A percentile compares a stretch with the other conserved stretches of the same genome.
phyloP scores from a whole-genome alignment of 2,888 invertebrate species.

The Caenorhabditis drosophilae region DNA sequence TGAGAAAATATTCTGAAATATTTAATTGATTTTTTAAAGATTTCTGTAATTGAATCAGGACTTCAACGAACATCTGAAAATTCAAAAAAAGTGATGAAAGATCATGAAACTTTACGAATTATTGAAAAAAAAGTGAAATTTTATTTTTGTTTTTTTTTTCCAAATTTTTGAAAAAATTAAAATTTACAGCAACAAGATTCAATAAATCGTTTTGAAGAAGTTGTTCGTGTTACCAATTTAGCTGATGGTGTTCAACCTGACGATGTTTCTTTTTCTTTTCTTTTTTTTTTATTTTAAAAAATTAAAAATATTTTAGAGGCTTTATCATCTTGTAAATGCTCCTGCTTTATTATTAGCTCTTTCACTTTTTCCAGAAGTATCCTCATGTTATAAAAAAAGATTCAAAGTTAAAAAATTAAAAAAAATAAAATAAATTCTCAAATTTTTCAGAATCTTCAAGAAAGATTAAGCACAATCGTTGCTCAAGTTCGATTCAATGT shows the following conservation, averaged over 20 bases:
- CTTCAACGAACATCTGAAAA: not conserved
- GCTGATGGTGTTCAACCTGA: not conserved
- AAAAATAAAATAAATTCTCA: not conserved
- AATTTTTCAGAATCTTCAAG: not conserved
- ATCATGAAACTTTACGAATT: not conserved
- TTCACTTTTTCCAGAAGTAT: not conserved
- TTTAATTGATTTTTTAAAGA: not conserved
- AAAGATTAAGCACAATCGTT: not conserved
- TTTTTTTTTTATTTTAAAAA: not conserved
- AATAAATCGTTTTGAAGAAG: constrained; percentile 3
- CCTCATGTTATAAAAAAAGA: not conserved
- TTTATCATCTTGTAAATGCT: constrained; percentile 3
- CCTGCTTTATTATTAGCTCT: not conserved
- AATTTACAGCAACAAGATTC: constrained; percentile 15
- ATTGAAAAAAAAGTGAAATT: not conserved
- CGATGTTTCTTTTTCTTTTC: not conserved
- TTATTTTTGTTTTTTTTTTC: not conserved
- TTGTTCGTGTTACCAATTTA: constrained; percentile 1
- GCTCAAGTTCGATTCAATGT: not conserved
- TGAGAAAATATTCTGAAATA: not conserved
- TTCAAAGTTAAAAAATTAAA: not conserved
- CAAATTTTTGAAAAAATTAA: not conserved
- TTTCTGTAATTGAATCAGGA: not conserved
- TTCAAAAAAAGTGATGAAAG: constrained; percentile 1
- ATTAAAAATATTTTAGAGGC: not conserved